Base-by-base conservation (phyloP, 1,140 invertebrate genomes). In the Phthorimaea operculella region DNA sequence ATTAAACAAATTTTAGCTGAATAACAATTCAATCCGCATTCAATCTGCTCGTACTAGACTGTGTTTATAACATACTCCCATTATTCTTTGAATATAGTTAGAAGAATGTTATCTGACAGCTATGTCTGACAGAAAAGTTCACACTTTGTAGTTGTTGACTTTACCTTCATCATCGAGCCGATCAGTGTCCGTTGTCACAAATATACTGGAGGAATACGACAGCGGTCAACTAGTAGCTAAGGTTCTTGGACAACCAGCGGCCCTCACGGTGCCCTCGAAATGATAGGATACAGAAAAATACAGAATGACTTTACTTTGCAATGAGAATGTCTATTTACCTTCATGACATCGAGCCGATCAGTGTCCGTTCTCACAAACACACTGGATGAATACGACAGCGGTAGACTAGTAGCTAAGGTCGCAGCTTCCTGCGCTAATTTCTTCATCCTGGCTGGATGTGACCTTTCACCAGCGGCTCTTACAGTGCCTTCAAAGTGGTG, bases 341-440 rank as follows among this genome's bases (percentile, higher is more conserved):
- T 98, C 95, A 96, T 98, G 55, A 98, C 90, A 82, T 98, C 96
- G 48, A 98, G 87, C 63, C 96, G 88, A 76, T 98, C 96, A 52
- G 94, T 92, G 86, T 98, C 97, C 86, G 96, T 97, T 61, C 97
- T 90, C 52, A 98, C 96, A 89, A 98, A 99, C 48, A 99, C 96
- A 62, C 94, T 95, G 73, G 95, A 97, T 76, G 94, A 96, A 68
- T 93, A 96, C 16, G 96, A 97, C 15, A 99, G 89, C 52, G 97
- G 97, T 60, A 99, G 87, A 51, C 94, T 94, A 52, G 95, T 97
- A 48, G 95, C 96, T n/a, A 99, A 88, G 10, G 96, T 98, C 21
- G 97, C 96, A 54, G 96, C 92, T 86, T 99, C 97, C 85, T 98
- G 97, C 18, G 97, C 97, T 14, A 99, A 89, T 14, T 97, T 89